These are phyloP conservation scores for Melipona beecheii DNA, from an alignment of 2,888 invertebrate genomes.

Conservation along the genomic window DNA sequence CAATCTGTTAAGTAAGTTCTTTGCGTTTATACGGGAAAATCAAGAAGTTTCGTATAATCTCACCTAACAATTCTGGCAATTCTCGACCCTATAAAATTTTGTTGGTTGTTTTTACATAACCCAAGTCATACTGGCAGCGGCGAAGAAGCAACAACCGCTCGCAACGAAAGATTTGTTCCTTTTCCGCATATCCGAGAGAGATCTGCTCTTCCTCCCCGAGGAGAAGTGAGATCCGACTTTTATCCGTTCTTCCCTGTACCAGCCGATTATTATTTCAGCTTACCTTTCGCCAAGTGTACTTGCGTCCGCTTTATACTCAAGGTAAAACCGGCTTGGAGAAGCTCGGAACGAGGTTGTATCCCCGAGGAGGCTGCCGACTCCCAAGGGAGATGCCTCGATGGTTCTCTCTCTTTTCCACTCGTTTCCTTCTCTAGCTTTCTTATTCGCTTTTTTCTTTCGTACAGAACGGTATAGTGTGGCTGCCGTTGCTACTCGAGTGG, in stretches of 20 bases:
- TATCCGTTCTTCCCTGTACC: constrained; percentile 69
- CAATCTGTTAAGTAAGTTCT: not conserved
- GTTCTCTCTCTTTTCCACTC: constrained; percentile 10
- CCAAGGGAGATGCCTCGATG: constrained; percentile 69
- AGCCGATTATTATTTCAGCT: constrained; percentile 78
- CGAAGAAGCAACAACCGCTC: not conserved
- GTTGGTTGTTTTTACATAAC: constrained; percentile 48
- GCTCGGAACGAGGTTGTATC: constrained; percentile 76
- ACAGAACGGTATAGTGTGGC: not conserved
- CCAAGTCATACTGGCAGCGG: not conserved
- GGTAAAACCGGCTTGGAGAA: constrained; percentile 76
- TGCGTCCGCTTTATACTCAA: constrained; percentile 75
- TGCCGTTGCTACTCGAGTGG: constrained; percentile 9
- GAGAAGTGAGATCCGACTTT: constrained; percentile 71
- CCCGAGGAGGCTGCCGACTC: constrained; percentile 71
- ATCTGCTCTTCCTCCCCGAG: constrained; percentile 62
- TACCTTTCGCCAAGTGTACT: constrained; percentile 77
- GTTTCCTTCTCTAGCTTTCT: not conserved
- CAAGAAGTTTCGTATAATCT: constrained; percentile 31
- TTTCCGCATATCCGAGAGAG: constrained; percentile 26
- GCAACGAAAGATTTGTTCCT: constrained; percentile 55
- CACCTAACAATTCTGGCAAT: constrained; percentile 39
- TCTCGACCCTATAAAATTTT: constrained; percentile 41
- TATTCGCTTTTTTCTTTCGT: not conserved
- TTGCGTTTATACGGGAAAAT: not conserved